Percentiles rank a stretch among this genome's conserved stretches.
Conservation (phyloP, 2,797 vertebrate genomes). For the Poliocrania exsul region DNA sequence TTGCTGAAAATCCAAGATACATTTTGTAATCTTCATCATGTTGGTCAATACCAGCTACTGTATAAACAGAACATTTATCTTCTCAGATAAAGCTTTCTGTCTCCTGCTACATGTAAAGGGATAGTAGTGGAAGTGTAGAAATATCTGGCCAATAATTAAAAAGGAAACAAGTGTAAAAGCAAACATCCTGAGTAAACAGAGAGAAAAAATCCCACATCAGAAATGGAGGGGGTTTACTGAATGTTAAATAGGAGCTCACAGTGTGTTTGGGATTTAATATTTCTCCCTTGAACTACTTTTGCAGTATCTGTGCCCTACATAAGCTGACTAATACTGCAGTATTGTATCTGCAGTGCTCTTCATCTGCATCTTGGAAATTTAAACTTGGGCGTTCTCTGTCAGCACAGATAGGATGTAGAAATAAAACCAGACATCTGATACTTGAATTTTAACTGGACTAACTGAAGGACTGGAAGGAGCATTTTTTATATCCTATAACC, state of each 20-base stretch:
- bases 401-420: neutral
- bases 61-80: neutral
- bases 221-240: neutral
- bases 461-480: neutral
- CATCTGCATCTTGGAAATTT: constrained; percentile 10
- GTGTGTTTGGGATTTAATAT: neutral
- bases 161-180: neutral
- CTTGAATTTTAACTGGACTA: neutral
- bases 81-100: neutral
- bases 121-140: neutral
- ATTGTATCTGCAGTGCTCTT: constrained; percentile 52
- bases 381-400: neutral
- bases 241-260: neutral
- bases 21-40: neutral
- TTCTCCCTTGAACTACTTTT: constrained; percentile 51
- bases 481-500: neutral
- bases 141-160: neutral
- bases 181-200: neutral
- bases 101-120: neutral
- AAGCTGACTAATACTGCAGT: constrained; percentile 66
- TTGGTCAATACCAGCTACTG: neutral
- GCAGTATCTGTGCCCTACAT: constrained; percentile 43
- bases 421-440: neutral
- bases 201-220: neutral
- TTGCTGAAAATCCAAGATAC: neutral